Evolutionary conservation across 2,797 vertebrate species (phyloP).

Genomic region (Melanotaenia pygmaea): DNA sequence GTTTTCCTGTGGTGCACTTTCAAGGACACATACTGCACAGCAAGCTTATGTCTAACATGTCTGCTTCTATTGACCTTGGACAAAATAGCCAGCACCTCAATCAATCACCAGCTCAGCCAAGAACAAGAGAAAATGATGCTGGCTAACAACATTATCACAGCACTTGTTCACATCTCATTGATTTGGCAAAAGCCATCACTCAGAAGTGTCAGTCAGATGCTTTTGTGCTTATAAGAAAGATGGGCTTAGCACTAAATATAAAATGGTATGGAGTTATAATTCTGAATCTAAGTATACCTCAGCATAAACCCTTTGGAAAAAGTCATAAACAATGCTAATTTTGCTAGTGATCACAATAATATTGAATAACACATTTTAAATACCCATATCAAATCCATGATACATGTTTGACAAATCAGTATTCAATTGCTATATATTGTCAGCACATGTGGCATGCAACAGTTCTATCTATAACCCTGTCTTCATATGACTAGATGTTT

Average conservation of each 20-base stretch:
- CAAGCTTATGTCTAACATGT: slow-evolving; percentile 41
- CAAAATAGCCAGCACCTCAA: slow-evolving; percentile 56
- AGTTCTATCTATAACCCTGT: not conserved
- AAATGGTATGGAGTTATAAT: not conserved
- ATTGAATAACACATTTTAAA: not conserved
- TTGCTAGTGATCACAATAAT: not conserved
- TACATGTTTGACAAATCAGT: not conserved
- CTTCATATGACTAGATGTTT: not conserved
- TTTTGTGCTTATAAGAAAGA: slow-evolving; percentile 42
- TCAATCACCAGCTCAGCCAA: slow-evolving; percentile 76
- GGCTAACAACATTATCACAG: slow-evolving; percentile 77
- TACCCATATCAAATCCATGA: not conserved
- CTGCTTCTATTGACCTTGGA: slow-evolving; percentile 70
- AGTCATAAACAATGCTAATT: not conserved
- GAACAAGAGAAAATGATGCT: slow-evolving; percentile 73
- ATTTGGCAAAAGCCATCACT: slow-evolving; percentile 75
- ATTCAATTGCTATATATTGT: not conserved
- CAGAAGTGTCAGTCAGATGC: slow-evolving; percentile 55
- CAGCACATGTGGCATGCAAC: not conserved
- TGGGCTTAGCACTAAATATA: slow-evolving; percentile 21
- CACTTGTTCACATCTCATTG: slow-evolving; percentile 80
- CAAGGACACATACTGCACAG: slow-evolving; percentile 43
- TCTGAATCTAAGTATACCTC: not conserved
- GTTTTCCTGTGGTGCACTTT: slow-evolving; percentile 27
- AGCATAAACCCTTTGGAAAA: not conserved